Conservation (phyloP, 2,888 invertebrate species). For the Stenotaenia linearis region DNA sequence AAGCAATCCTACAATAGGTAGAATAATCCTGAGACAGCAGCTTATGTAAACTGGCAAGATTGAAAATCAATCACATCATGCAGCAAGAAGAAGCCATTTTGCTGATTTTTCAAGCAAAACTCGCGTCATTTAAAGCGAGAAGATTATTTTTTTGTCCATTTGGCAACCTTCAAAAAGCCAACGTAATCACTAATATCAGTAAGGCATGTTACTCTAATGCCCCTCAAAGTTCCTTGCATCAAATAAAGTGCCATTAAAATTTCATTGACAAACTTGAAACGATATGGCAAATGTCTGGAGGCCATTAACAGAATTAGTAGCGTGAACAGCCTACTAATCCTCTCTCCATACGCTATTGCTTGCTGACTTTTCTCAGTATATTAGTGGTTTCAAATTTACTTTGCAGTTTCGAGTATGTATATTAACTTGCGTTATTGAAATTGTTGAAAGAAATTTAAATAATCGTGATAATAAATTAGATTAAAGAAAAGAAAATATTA, state of each 20-base stretch:
- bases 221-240: constrained; percentile 1
- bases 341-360: not conserved
- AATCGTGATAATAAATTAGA: no score
- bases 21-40: constrained; percentile 6
- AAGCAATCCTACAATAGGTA: constrained; percentile 7
- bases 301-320: constrained; percentile 8
- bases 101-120: not conserved
- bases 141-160: not conserved
- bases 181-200: not conserved
- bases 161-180: not conserved
- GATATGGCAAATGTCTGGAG: not conserved
- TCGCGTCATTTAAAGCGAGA: not conserved
- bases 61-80: constrained; percentile 1
- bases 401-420: not conserved
- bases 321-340: constrained; percentile 8
- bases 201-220: no score
- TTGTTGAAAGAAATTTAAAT: no score
- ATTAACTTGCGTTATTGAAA: no score
- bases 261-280: not conserved
- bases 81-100: not conserved
- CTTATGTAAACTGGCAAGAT: not conserved
- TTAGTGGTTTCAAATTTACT: not conserved
- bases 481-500: no score
- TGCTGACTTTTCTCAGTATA: not conserved
- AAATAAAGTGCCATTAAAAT: constrained; percentile 7